Evolutionary conservation across 2,113 vertebrate genomes (phyloP).

Genomic region (Tricholaema leucomelas): DNA sequence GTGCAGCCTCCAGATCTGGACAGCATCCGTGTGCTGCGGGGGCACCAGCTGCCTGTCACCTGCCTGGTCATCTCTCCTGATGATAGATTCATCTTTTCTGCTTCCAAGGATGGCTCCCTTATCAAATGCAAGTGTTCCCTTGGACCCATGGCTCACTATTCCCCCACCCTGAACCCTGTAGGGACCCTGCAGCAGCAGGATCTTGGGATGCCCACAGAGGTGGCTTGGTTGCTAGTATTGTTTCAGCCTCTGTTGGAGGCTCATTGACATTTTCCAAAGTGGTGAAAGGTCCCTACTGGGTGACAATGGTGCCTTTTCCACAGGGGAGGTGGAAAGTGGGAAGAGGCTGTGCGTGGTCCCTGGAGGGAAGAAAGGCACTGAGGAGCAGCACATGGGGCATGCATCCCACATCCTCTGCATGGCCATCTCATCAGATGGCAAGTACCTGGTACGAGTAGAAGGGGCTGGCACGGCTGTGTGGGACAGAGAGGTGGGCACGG

Average conservation of each 20-base stretch:
- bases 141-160: background rate
- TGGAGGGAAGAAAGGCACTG: slow-evolving; percentile 83
- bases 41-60: slow-evolving; percentile 91
- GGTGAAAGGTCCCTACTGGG: background rate
- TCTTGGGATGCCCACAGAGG: accelerated
- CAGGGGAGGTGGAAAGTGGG: slow-evolving; percentile 90
- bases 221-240: background rate
- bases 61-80: slow-evolving; percentile 90
- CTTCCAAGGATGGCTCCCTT: slow-evolving; percentile 92
- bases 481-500: background rate
- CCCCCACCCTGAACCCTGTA: no score
- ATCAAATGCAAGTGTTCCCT: slow-evolving; percentile 89
- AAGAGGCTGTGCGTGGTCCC: slow-evolving; percentile 86
- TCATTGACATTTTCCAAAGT: accelerated
- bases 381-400: slow-evolving; percentile 83
- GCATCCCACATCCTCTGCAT: slow-evolving; percentile 88
- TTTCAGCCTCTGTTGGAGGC: background rate
- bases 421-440: slow-evolving; percentile 93
- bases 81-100: slow-evolving; percentile 88
- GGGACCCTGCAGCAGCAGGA: background rate
- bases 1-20: slow-evolving; percentile 79
- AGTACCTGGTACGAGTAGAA: slow-evolving; percentile 85
- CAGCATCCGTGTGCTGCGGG: slow-evolving; percentile 85
- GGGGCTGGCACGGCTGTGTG: accelerated
- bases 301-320: background rate